Evolutionary conservation across 2,797 vertebrate species (phyloP), one percentile per base, ranked within the genome.

Genomic region (Sebastes flavidus): DNA sequence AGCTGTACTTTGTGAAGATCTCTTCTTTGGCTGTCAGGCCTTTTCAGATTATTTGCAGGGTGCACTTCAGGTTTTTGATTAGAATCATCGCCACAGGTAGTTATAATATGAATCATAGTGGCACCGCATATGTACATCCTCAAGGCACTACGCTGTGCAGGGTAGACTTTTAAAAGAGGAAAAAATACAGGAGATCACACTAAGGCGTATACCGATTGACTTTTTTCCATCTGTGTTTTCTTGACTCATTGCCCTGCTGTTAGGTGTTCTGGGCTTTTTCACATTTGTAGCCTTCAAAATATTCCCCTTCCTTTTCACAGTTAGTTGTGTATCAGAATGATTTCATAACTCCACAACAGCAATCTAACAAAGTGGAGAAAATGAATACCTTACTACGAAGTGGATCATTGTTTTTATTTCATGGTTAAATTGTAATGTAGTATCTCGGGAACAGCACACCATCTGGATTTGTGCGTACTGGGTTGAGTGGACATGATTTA

Each of bases 11-110:
- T 87, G 65, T 83, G 61, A 82, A 88, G 73, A 84, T 85, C 65
- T 84, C 54, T 68, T 86, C 84, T 87, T 42, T 88, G 65, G 73
- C 82, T 87, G 67, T 85, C 75, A 80, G 81, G 77, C 52, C 73
- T 87, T 73, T 82, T 86, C 83, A 81, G 65, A 87, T 88, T 91
- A 87, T 92, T 90, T 90, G 58, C 79, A 13, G 27, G 78, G 71
- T 84, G 71, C 81, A 84, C 72, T 87, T 92, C 62, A 82, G 84
- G 83, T 77, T 85, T 89, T 86, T 92, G 92, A 94, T 94, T 93
- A 91, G 89, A 93, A 88, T 89, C 87, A 88, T 92, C 25, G 87
- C 91, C 89, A 90, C 92, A 87, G 92, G 93, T 94, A 91, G 82
- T 92, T 91, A 77, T 87, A 72, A 88, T 85, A 77, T 92, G 91